Conservation (phyloP, 2,888 invertebrate species). For the Cephus runcator region DNA sequence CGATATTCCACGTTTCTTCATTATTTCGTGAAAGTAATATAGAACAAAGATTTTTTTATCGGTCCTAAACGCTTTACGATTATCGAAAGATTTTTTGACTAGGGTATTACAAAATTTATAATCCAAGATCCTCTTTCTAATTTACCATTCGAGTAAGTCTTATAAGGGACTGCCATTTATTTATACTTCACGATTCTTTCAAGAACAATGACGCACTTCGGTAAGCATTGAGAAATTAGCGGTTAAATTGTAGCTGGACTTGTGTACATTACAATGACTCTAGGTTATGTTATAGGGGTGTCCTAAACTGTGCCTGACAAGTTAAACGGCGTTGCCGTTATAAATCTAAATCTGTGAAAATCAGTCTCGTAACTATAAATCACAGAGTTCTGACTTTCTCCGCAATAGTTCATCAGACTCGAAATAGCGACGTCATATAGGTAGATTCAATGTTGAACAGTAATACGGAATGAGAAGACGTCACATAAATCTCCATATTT, state of each 20-base stretch:
- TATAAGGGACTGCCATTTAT: background rate
- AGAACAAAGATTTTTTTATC: background rate
- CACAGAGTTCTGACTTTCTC: background rate
- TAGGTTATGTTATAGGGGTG: background rate
- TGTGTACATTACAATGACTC: background rate
- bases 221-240: background rate
- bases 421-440: background rate
- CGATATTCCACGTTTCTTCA: background rate
- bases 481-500: constrained; percentile 5
- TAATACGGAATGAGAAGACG: background rate
- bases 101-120: background rate
- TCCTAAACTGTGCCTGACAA: constrained; percentile 25
- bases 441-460: background rate
- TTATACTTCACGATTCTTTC: background rate
- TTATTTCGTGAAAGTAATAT: background rate
- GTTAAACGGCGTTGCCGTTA: constrained; percentile 19
- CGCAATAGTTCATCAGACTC: background rate
- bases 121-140: background rate
- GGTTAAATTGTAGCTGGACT: background rate
- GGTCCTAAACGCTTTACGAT: background rate
- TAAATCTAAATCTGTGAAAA: constrained; percentile 36
- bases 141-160: background rate
- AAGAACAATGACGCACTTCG: background rate
- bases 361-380: constrained; percentile 18
- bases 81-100: background rate